phyloP scores from a whole-genome alignment of 2,113 vertebrate species.

The Sinocyclocheilus anshuiensis region DNA sequence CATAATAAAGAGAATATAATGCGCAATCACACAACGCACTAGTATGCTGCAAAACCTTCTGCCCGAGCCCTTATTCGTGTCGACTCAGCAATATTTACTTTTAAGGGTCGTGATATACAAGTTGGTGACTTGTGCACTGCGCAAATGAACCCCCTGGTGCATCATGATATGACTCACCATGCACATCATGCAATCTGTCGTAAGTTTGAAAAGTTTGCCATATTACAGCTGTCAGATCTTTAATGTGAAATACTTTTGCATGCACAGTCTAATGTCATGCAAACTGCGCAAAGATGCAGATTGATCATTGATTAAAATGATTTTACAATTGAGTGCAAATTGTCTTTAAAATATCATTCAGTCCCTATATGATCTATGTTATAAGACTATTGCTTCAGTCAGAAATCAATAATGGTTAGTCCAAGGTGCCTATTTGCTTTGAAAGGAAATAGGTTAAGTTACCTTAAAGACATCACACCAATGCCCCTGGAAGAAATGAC shows the following conservation, averaged over 20 bases:
- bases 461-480: slow-evolving; percentile 99
- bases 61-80: slow-evolving; percentile 48
- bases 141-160: slow-evolving; percentile 33
- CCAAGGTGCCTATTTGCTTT: slow-evolving; percentile 81
- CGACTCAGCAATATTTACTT: slow-evolving; percentile 67
- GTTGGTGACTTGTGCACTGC: slow-evolving; percentile 40
- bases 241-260: not conserved
- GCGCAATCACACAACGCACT: slow-evolving; percentile 1
- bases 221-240: not conserved
- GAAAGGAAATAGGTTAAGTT: slow-evolving; percentile 77
- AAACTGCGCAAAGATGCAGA: not conserved
- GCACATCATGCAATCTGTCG: slow-evolving; percentile 29
- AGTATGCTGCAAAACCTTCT: not conserved
- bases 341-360: not conserved
- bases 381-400: not conserved
- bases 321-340: not conserved
- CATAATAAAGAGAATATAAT: slow-evolving; percentile 43
- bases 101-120: slow-evolving; percentile 61
- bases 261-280: not conserved
- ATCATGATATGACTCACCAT: slow-evolving; percentile 11
- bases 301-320: not conserved
- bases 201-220: slow-evolving; percentile 42
- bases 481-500: slow-evolving; percentile 94
- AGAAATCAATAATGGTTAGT: slow-evolving; percentile 64
- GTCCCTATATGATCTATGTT: not conserved